These are phyloP conservation scores for Megaceryle torquata DNA, from an alignment of 2,113 vertebrate genomes.

Conservation along the genomic window DNA sequence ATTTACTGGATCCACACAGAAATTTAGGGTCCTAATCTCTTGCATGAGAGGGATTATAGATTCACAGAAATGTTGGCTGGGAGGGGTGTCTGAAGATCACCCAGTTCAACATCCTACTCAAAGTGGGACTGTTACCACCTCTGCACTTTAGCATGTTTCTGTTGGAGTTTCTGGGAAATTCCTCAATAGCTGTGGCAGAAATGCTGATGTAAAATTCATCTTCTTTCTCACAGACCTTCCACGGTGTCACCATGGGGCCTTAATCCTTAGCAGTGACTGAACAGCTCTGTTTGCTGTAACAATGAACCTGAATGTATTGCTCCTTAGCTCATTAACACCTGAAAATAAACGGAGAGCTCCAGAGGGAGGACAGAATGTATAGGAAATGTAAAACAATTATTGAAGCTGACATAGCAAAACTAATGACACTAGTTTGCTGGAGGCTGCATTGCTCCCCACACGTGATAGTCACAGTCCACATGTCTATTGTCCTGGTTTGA, in stretches of 20 bases:
- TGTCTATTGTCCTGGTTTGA: too few relatives aligned
- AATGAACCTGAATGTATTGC: not conserved
- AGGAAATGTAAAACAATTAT: not conserved
- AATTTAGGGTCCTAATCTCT: not conserved
- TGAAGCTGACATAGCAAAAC: not conserved
- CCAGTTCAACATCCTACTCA: not conserved
- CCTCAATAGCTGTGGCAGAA: not conserved
- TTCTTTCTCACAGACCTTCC: not conserved
- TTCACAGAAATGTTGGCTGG: too few relatives aligned
- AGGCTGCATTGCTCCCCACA: not conserved
- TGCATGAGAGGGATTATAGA: not conserved
- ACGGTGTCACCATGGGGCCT: fast-evolving
- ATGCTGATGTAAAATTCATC: not conserved
- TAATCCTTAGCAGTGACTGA: not conserved
- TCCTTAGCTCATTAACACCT: not conserved
- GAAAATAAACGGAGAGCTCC: not conserved
- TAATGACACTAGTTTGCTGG: not conserved
- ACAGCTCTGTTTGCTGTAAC: not conserved
- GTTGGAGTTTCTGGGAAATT: not conserved
- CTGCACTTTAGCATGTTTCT: not conserved
- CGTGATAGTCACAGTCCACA: not conserved
- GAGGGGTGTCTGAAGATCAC: not conserved
- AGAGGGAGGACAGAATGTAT: not conserved
- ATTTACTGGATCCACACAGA: not conserved
- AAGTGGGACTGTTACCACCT: not conserved